Percentiles rank a stretch among this genome's conserved stretches.
Conservation (phyloP, 2,113 vertebrate species). For the Cairina moschata region DNA sequence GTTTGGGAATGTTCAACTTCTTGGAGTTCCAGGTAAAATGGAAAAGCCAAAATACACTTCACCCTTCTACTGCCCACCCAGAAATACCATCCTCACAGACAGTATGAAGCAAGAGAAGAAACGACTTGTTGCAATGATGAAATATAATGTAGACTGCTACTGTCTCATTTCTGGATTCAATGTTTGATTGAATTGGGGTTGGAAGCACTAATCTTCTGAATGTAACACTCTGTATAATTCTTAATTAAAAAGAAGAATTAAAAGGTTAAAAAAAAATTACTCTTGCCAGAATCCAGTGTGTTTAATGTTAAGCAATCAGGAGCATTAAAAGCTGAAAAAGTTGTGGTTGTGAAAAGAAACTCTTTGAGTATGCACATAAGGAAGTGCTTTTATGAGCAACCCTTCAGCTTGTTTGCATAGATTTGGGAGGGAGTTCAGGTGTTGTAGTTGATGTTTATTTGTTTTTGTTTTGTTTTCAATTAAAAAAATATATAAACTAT, state of each 20-base stretch:
- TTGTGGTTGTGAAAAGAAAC: not conserved
- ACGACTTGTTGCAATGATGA: not conserved
- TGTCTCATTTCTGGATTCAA: not conserved
- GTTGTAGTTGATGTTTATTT: not conserved
- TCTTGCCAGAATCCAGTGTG: not conserved
- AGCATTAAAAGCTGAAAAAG: not conserved
- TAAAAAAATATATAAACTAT: not conserved
- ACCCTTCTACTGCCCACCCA: not conserved
- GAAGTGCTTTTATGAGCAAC: not conserved
- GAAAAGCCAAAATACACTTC: not conserved
- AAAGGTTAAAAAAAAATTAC: not conserved
- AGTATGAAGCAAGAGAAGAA: not conserved
- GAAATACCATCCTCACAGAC: not conserved
- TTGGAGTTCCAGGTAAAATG: not conserved
- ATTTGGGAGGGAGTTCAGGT: not conserved
- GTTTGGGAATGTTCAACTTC: not conserved
- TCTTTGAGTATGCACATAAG: not conserved
- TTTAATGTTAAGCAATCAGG: conserved; percentile 9
- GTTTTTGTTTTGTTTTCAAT: not conserved
- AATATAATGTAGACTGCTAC: not conserved
- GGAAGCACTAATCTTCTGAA: not conserved
- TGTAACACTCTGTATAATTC: not conserved
- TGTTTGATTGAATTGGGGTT: not conserved
- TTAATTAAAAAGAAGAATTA: conserved; percentile 18
- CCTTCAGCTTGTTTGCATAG: not conserved